Evolutionary conservation across 2,797 vertebrate genomes (phyloP).

Genomic region (Melanogrammus aeglefinus): DNA sequence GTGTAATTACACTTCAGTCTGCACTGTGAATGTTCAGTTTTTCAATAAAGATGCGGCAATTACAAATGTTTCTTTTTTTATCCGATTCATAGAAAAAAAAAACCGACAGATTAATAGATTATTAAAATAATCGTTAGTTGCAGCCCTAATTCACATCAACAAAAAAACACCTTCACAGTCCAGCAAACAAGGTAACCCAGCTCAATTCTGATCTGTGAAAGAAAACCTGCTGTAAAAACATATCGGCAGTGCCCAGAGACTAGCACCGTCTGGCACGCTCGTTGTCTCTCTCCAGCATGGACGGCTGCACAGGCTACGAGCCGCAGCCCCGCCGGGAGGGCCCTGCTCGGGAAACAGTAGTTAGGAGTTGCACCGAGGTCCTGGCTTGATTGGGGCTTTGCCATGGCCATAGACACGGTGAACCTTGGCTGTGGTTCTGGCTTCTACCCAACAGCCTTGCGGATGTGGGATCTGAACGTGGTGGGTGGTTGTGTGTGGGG

Average conservation of each 20-base stretch:
- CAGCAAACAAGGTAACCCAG: too few relatives aligned
- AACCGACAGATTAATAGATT: too few relatives aligned
- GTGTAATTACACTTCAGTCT: too few relatives aligned
- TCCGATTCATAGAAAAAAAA: too few relatives aligned
- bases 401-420: too few relatives aligned
- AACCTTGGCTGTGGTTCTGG: neutral
- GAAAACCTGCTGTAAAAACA: conserved; percentile 23
- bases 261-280: conserved; percentile 29
- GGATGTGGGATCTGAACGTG: conserved; percentile 3
- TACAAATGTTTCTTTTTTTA: too few relatives aligned
- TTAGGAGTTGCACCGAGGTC: conserved; percentile 31
- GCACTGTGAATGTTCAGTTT: too few relatives aligned
- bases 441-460: neutral
- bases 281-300: conserved; percentile 21
- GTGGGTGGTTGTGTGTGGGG: conserved; percentile 4
- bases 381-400: neutral
- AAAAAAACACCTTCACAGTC: too few relatives aligned
- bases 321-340: conserved; percentile 29
- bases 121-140: too few relatives aligned
- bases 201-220: neutral
- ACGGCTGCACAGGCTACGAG: conserved; percentile 12
- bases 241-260: conserved; percentile 36
- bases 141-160: too few relatives aligned
- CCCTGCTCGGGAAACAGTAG: conserved; percentile 25
- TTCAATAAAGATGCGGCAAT: too few relatives aligned